Base-by-base conservation (phyloP, 2,113 vertebrate genomes). In the Rousettus leschenaultii region DNA sequence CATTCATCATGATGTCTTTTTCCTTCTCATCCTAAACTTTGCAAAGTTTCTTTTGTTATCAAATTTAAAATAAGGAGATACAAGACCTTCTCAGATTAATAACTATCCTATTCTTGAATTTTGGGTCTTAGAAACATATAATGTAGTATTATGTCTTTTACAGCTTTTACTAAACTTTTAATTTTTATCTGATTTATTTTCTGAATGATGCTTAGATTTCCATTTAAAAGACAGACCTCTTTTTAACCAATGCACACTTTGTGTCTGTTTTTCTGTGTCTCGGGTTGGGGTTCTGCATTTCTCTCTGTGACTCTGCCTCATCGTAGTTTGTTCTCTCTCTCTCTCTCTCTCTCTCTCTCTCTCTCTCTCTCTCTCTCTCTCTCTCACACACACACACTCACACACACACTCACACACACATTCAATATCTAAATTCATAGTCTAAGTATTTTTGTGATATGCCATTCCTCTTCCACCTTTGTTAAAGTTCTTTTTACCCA, bases 51-150 rank as follows among this genome's bases (percentile, higher is more conserved):
- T 83, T 95, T 97, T 95, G 78, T 90, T 15, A 86, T 91, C 80
- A 98, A 68, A 73, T 87, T 71, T 93, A 57, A 75, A 96, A 85
- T 86, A 91, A 97, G 93, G 91, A 89, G 61, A 94, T 51, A 86
- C 40, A 66, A 89, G 40, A 77, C 2, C 8, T n/a, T 82, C 53
- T 86, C 14, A 63, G 12, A 65, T 82, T 86, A 80, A 74, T 43
- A 88, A 33, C 4, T 18, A 92, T 61, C 3, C 15, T 35, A 38
- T 38, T 87, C 21, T 33, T 73, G 14, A 75, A 38, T 35, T 77
- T 33, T 5, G 30, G 2, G 12, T 78, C 43, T 75, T 82, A 77
- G 79, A 38, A 48, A 87, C 33, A 30, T 38, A 14, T n/a, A 78
- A 19, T 68, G 45, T 61, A 45, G 53, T 82, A 48, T 26, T 55